Conservation (phyloP, 2,888 invertebrate species). For the Dasysyrphus tricinctus region DNA sequence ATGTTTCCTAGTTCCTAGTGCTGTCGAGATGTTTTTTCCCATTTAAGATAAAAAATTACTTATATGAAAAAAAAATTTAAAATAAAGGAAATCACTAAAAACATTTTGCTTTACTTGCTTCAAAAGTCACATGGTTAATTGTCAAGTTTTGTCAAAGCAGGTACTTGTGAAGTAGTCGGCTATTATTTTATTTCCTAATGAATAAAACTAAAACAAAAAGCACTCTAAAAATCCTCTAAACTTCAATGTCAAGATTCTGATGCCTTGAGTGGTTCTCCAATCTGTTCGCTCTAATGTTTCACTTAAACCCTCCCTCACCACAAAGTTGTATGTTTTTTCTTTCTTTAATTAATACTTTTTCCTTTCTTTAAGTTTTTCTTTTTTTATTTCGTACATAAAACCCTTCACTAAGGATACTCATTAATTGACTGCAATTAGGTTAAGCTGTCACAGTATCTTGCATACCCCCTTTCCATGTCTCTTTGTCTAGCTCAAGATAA, state of each 20-base stretch:
- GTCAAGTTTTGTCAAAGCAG: too few species aligned
- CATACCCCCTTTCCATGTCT: neutral
- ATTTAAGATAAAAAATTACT: too few species aligned
- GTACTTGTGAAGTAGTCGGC: too few species aligned
- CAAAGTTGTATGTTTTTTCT: neutral
- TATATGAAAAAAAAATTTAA: too few species aligned
- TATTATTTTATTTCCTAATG: too few species aligned
- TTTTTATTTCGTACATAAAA: constrained; percentile 15
- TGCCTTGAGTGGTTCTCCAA: constrained; percentile 36
- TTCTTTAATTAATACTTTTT: neutral
- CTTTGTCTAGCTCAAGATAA: neutral
- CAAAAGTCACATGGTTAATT: too few species aligned
- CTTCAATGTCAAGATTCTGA: constrained; percentile 42
- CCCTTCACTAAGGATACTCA: constrained; percentile 35
- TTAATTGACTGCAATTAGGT: constrained; percentile 61
- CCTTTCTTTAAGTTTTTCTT: neutral
- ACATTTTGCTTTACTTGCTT: too few species aligned
- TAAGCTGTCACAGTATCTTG: constrained; percentile 44
- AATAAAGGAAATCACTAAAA: too few species aligned
- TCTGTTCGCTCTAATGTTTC: constrained; percentile 39
- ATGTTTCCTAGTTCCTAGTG: too few species aligned
- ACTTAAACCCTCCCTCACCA: neutral
- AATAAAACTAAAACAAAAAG: neutral
- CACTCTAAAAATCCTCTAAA: neutral
- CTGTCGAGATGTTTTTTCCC: too few species aligned